A percentile compares a stretch with the other conserved stretches of the same genome.
phyloP scores from a whole-genome alignment of 2,888 invertebrate species.

The Resseliella maxima region DNA sequence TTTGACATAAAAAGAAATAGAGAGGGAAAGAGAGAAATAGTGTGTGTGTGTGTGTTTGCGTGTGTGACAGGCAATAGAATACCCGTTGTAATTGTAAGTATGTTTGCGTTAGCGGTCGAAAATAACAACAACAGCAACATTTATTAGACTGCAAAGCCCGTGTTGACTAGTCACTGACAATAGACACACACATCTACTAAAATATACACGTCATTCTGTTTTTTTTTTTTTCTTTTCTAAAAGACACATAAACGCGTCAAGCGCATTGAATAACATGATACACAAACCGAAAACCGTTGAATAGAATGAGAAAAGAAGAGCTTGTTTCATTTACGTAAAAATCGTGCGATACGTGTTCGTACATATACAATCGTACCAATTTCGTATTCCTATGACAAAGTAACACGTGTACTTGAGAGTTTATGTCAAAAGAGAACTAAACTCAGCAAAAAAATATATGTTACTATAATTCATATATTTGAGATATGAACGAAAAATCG shows the following conservation, averaged over 20 bases:
- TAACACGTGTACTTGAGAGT: constrained; percentile 54
- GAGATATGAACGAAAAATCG: not conserved
- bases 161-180: not conserved
- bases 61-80: not conserved
- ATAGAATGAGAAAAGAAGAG: constrained; percentile 12
- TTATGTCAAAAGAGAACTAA: constrained; percentile 40
- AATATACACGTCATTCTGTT: not conserved
- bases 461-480: not conserved
- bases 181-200: not conserved
- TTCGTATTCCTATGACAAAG: constrained; percentile 52
- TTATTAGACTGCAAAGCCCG: constrained; percentile 47
- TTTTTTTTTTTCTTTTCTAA: not conserved
- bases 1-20: no score
- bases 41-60: not conserved
- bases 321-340: not conserved
- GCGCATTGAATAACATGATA: not conserved
- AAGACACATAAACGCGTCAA: not conserved
- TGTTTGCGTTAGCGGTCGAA: constrained; percentile 21
- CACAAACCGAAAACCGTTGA: not conserved
- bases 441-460: constrained; percentile 11
- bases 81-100: constrained; percentile 10
- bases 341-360: constrained; percentile 7
- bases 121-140: constrained; percentile 20
- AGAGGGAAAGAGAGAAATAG: not conserved
- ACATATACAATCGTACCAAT: not conserved